phyloP scores from a whole-genome alignment of 53 echinoderm and acorn worm genomes.

The Stichopus horrens region DNA sequence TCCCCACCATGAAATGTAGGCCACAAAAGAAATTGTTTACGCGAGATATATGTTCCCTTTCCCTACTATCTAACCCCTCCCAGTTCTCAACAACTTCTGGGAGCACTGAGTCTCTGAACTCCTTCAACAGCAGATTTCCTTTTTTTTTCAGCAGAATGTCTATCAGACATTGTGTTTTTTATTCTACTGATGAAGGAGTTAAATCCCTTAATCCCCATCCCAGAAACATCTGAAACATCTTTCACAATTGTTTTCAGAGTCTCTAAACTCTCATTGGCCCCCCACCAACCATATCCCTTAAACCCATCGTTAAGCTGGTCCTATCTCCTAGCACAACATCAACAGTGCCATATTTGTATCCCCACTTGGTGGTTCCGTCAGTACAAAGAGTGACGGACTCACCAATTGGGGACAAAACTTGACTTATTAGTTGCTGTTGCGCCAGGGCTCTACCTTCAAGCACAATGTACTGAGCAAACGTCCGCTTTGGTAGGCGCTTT shows the following conservation, averaged over 20 bases:
- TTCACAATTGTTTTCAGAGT: no score
- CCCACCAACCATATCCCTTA: constrained; percentile 41
- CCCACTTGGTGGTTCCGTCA: constrained; percentile 67
- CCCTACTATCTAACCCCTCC: background rate
- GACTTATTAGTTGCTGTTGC: constrained; percentile 44
- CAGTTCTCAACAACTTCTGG: no score
- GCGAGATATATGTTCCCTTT: background rate
- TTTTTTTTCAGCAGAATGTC: constrained; percentile 21
- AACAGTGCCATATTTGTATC: no score
- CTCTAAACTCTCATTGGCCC: background rate
- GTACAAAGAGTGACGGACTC: no score
- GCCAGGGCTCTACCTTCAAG: constrained; percentile 57
- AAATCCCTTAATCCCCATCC: background rate
- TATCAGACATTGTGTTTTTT: constrained; percentile 7
- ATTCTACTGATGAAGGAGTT: background rate
- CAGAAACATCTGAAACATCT: no score
- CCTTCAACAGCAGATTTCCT: constrained; percentile 7
- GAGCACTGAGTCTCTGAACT: no score
- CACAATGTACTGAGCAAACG: constrained; percentile 47
- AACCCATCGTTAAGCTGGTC: constrained; percentile 51
- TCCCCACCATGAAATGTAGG: background rate
- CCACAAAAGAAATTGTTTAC: background rate
- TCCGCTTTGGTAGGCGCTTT: constrained; percentile 41
- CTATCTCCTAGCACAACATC: constrained; percentile 47
- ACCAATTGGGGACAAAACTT: background rate